A percentile compares a stretch with the other conserved stretches of the same genome.
Conservation (phyloP, 1,140 invertebrate species). For the Drosophila setifemur region DNA sequence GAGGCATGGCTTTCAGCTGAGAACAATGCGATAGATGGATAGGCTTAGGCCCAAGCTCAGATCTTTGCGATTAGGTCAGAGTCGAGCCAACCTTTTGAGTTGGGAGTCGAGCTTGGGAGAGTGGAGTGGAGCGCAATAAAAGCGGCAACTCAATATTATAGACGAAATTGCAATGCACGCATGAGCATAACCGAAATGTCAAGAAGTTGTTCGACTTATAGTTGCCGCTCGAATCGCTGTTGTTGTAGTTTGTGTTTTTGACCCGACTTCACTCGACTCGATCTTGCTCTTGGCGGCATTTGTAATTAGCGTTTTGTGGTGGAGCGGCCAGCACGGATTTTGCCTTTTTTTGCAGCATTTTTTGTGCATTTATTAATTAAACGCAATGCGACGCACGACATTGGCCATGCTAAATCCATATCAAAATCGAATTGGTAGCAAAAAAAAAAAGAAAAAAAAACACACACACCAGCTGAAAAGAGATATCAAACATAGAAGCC, state of each 20-base stretch:
- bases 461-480: too few relatives aligned
- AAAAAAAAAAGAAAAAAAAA: constrained; percentile 10
- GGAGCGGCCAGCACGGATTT: constrained; percentile 26
- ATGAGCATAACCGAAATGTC: constrained; percentile 57
- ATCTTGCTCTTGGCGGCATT: constrained; percentile 48
- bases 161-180: constrained; percentile 44
- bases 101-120: too few relatives aligned
- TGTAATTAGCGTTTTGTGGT: constrained; percentile 61
- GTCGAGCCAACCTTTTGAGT: neutral
- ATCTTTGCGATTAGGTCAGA: constrained; percentile 48
- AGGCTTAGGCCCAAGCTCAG: constrained; percentile 15
- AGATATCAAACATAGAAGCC: constrained; percentile 70
- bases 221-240: constrained; percentile 26
- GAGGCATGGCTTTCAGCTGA: constrained; percentile 1
- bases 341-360: constrained; percentile 1
- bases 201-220: constrained; percentile 48
- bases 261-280: constrained; percentile 18
- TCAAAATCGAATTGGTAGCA: constrained; percentile 42
- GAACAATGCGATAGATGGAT: constrained; percentile 47
- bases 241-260: neutral
- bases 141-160: constrained; percentile 28
- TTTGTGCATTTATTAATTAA: constrained; percentile 70
- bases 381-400: constrained; percentile 54
- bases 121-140: neutral
- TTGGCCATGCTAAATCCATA: constrained; percentile 62